phyloP scores from a whole-genome alignment of 2,888 invertebrate species.

The Craniophora ligustri region DNA sequence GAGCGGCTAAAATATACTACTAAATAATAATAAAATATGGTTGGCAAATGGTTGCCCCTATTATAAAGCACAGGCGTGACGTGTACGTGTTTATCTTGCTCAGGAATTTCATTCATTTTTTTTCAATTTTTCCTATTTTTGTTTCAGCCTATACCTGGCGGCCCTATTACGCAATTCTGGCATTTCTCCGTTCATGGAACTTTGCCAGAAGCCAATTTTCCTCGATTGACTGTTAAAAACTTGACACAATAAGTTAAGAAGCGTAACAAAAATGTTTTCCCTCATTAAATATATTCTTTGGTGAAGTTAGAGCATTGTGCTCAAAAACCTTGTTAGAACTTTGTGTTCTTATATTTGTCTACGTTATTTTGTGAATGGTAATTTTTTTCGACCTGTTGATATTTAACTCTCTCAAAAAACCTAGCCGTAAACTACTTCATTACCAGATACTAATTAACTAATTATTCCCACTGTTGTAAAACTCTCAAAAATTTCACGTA shows the following conservation, averaged over 20 bases:
- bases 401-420: neutral
- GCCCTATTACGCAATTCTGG: conserved; percentile 21
- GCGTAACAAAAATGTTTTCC: conserved; percentile 21
- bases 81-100: no score
- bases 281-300: conserved; percentile 20
- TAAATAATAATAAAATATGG: no score
- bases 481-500: neutral
- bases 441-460: no score
- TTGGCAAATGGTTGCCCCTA: no score
- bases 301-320: conserved; percentile 14
- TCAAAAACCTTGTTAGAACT: neutral
- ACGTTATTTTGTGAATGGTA: neutral
- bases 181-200: conserved; percentile 36
- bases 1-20: no score
- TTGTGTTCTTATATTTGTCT: neutral
- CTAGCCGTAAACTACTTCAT: neutral
- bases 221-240: conserved; percentile 46
- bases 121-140: no score
- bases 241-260: conserved; percentile 41
- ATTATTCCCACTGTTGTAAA: neutral
- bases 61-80: no score
- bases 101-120: no score
- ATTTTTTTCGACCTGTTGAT: neutral
- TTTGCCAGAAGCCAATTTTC: conserved; percentile 48
- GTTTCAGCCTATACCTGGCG: no score